Conservation (phyloP, 2,113 vertebrate genomes). For the Micronycteris hirsuta region DNA sequence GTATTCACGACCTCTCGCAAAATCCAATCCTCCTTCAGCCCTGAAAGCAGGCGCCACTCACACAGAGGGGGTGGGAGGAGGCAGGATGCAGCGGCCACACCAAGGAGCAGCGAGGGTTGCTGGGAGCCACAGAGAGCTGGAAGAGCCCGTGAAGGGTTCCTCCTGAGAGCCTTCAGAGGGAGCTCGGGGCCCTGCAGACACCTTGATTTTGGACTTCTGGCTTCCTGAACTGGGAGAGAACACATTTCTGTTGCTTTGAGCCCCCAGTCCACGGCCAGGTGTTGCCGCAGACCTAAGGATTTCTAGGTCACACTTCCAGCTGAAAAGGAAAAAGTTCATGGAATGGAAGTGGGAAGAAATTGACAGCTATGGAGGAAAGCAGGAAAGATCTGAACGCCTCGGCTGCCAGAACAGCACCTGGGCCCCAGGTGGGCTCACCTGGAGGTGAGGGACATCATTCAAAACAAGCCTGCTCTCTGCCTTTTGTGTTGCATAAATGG, state of each 20-base stretch:
- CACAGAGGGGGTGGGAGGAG: rapidly evolving
- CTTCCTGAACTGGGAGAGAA: neutral
- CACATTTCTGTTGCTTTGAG: neutral
- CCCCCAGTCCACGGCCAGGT: neutral
- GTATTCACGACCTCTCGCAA: rapidly evolving
- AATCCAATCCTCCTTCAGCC: neutral
- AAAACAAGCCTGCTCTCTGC: neutral
- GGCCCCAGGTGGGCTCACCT: neutral
- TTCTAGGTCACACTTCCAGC: neutral
- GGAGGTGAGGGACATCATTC: neutral
- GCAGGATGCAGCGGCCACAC: no score
- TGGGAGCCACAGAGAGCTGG: neutral
- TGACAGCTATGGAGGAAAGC: neutral
- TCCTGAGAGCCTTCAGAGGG: neutral
- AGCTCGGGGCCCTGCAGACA: neutral
- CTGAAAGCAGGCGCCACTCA: rapidly evolving
- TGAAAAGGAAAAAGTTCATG: neutral
- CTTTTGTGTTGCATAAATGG: neutral
- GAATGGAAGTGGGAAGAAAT: neutral
- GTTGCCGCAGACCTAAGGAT: neutral
- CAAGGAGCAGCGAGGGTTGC: neutral
- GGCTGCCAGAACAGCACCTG: neutral
- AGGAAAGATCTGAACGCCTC: neutral
- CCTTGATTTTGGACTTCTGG: neutral
- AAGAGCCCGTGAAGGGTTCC: neutral